phyloP scores from a whole-genome alignment of 2,888 invertebrate genomes.

The Zelleria hepariella region DNA sequence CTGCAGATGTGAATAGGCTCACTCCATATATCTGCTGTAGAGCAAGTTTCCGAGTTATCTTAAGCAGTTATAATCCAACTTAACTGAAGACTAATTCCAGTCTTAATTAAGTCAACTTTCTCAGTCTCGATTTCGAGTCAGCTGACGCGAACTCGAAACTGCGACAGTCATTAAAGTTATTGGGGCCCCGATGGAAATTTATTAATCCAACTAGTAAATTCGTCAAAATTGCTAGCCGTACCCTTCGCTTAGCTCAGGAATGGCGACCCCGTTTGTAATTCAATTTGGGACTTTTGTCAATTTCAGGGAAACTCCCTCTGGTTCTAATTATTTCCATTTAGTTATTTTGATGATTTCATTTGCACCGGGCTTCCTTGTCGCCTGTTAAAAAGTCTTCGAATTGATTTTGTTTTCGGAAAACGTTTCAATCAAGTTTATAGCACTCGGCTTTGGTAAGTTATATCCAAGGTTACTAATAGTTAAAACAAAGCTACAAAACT shows the following conservation, averaged over 20 bases:
- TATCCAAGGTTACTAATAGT: too few species aligned
- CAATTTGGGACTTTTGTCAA: constrained; percentile 4
- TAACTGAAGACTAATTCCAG: constrained; percentile 59
- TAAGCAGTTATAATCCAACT: constrained; percentile 58
- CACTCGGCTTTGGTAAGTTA: not conserved
- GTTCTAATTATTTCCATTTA: not conserved
- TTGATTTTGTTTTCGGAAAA: not conserved
- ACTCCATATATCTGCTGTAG: not conserved
- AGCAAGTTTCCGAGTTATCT: constrained; percentile 26
- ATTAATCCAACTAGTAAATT: constrained; percentile 61
- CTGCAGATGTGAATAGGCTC: not conserved
- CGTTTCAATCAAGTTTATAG: not conserved
- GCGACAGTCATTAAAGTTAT: constrained; percentile 37
- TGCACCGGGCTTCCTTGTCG: not conserved
- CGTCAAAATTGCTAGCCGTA: constrained; percentile 55
- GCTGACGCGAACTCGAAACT: constrained; percentile 29
- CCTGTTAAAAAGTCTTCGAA: not conserved
- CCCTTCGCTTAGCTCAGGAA: not conserved
- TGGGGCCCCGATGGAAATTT: constrained; percentile 66
- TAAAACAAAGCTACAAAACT: not conserved
- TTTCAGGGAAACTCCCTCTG: not conserved
- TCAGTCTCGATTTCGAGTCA: constrained; percentile 53
- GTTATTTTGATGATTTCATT: not conserved
- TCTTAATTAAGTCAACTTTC: constrained; percentile 62
- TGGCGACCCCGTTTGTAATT: constrained; percentile 2